Evolutionary conservation across 2,113 vertebrate species (phyloP).

Genomic region (Scolopax mira): DNA sequence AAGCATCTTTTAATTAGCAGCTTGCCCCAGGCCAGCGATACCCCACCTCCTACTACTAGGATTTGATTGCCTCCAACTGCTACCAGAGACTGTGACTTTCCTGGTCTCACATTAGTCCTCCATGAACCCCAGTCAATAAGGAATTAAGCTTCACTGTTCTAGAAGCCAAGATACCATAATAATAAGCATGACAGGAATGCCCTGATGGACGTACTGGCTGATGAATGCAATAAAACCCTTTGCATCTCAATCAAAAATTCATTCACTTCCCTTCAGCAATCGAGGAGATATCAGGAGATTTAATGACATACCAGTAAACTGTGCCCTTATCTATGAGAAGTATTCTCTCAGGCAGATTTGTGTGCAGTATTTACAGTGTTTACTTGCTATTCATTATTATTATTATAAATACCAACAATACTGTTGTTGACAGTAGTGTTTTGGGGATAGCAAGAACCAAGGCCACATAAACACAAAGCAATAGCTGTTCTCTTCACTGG

Average conservation of each 20-base stretch:
- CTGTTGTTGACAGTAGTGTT: not conserved
- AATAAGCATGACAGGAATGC: not conserved
- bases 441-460: not conserved
- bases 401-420: not conserved
- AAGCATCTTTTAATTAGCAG: not conserved
- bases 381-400: not conserved
- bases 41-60: not conserved
- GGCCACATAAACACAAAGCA: not conserved
- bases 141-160: not conserved
- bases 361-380: not conserved
- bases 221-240: not conserved
- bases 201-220: not conserved
- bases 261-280: not conserved
- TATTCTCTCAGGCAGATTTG: not conserved
- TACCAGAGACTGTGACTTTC: rapidly evolving
- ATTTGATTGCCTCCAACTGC: not conserved
- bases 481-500: not conserved
- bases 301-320: not conserved
- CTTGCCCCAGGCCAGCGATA: not conserved
- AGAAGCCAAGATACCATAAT: not conserved
- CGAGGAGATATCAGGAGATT: not conserved
- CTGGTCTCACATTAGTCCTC: no score
- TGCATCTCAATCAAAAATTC: not conserved
- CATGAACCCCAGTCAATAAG: rapidly evolving
- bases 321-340: not conserved